Evolutionary conservation across 2,113 vertebrate species (phyloP).

Genomic region (Verasper variegatus): DNA sequence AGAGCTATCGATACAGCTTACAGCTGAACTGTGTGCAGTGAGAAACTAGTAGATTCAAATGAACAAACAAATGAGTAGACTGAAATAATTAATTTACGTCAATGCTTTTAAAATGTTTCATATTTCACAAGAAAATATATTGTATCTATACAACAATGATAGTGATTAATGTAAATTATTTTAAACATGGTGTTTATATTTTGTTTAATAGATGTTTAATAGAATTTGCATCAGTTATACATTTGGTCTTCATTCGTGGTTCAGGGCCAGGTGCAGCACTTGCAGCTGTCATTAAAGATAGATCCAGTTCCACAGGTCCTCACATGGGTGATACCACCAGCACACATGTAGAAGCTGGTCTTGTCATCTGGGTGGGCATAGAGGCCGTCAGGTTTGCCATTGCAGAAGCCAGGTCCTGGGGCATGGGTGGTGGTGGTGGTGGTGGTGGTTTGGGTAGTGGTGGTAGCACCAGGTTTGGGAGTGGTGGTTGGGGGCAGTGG

Average conservation of each 20-base stretch:
- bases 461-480: constrained; percentile 53
- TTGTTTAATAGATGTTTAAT: not conserved
- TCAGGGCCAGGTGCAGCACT: constrained; percentile 80
- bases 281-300: constrained; percentile 70
- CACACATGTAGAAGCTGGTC: constrained; percentile 73
- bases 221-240: constrained; percentile 17
- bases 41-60: no score
- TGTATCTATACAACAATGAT: no score
- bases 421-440: constrained; percentile 64
- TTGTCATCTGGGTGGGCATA: constrained; percentile 69
- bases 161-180: not conserved
- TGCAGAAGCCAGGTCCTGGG: constrained; percentile 79
- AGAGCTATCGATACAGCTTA: no score
- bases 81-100: no score
- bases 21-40: no score
- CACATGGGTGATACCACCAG: constrained; percentile 59
- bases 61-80: no score
- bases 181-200: constrained; percentile 1
- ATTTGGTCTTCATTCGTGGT: not conserved
- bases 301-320: constrained; percentile 57
- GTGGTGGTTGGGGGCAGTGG: constrained; percentile 68
- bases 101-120: no score
- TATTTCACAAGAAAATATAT: no score
- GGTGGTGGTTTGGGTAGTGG: constrained; percentile 46
- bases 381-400: constrained; percentile 77